Conservation (phyloP, 2,113 vertebrate genomes). For the Xiphophorus hellerii region DNA sequence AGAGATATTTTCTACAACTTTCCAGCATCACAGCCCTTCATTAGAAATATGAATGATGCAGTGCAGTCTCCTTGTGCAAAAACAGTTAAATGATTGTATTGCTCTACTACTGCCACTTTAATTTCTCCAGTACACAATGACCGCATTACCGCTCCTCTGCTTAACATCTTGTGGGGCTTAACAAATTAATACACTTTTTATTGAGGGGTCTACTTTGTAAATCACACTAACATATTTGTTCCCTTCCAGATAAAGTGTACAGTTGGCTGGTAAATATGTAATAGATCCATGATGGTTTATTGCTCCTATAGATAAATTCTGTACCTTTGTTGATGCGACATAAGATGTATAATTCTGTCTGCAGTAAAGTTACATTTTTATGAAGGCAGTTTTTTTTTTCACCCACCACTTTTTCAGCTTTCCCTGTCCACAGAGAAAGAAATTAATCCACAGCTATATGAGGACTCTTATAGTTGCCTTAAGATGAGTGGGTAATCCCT, state of each 20-base stretch:
- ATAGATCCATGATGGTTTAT: slow-evolving; percentile 77
- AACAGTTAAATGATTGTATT: slow-evolving; percentile 53
- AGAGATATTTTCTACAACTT: slow-evolving; percentile 98
- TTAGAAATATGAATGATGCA: slow-evolving; percentile 86
- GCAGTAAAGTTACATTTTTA: slow-evolving; percentile 76
- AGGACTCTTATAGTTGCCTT: slow-evolving; percentile 41
- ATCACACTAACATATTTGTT: slow-evolving; percentile 76
- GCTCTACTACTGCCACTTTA: slow-evolving; percentile 28
- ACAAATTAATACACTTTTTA: slow-evolving; percentile 73
- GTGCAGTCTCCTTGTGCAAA: slow-evolving; percentile 78
- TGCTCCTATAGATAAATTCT: slow-evolving; percentile 73
- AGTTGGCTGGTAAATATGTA: slow-evolving; percentile 75
- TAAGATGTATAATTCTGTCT: slow-evolving; percentile 79
- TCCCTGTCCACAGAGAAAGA: slow-evolving; percentile 9
- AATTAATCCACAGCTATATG: slow-evolving; percentile 43
- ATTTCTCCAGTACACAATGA: slow-evolving; percentile 48
- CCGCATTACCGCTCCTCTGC: slow-evolving; percentile 26
- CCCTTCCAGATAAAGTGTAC: slow-evolving; percentile 69
- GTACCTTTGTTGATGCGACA: slow-evolving; percentile 76
- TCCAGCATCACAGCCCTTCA: slow-evolving; percentile 85
- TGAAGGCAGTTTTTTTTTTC: slow-evolving; percentile 56
- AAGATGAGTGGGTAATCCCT: slow-evolving; percentile 37
- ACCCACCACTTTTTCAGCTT: slow-evolving; percentile 23
- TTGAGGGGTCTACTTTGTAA: slow-evolving; percentile 79
- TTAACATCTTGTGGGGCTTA: slow-evolving; percentile 57